Percentiles rank a stretch among this genome's conserved stretches.
phyloP scores from a whole-genome alignment of 1,140 invertebrate genomes.

The Samia ricini region DNA sequence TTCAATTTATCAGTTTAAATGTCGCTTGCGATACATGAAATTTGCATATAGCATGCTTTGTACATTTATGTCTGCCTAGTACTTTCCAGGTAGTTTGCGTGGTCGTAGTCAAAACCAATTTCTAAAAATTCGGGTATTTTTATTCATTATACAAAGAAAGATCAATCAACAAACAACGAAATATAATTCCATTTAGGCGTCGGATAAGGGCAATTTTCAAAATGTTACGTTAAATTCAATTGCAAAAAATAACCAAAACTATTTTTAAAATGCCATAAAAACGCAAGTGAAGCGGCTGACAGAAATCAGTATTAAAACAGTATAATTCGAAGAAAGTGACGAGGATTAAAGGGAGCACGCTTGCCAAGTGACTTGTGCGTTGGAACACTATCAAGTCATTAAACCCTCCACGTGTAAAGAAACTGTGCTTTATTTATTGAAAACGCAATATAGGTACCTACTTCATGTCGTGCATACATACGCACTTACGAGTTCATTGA shows the following conservation, averaged over 20 bases:
- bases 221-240: too few species aligned
- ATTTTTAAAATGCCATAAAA: too few species aligned
- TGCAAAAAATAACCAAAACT: too few species aligned
- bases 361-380: neutral
- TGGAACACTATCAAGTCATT: neutral
- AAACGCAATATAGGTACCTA: neutral
- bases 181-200: too few species aligned
- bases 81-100: slow-evolving; percentile 27
- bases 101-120: neutral
- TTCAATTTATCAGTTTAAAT: slow-evolving; percentile 21
- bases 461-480: too few species aligned
- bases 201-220: too few species aligned
- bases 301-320: neutral
- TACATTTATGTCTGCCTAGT: slow-evolving; percentile 43
- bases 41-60: slow-evolving; percentile 9
- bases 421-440: neutral
- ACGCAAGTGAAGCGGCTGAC: neutral
- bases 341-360: neutral
- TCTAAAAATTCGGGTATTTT: too few species aligned
- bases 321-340: neutral
- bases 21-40: neutral
- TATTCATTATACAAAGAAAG: too few species aligned
- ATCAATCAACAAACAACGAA: too few species aligned
- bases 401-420: neutral
- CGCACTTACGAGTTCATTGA: too few species aligned